phyloP scores from a whole-genome alignment of 92 coral and sea anemone species.

The Nematostella vectensis region DNA sequence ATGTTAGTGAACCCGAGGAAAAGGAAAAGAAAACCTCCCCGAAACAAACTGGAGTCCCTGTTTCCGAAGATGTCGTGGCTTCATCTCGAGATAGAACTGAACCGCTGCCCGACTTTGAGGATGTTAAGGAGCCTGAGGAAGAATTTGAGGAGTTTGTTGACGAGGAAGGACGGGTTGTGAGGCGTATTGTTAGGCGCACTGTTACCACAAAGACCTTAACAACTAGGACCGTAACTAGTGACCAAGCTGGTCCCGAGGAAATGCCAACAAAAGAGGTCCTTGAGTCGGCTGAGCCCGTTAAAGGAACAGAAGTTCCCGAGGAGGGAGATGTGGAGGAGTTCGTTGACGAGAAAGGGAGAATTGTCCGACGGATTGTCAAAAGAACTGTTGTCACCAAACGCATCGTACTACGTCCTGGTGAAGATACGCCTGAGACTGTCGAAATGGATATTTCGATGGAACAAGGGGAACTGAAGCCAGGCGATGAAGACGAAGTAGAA shows the following conservation, averaged over 20 bases:
- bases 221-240: neutral
- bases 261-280: neutral
- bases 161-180: conserved; percentile 24
- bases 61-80: neutral
- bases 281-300: conserved; percentile 7
- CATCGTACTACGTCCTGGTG: conserved; percentile 16
- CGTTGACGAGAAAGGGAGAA: conserved; percentile 56
- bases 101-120: conserved; percentile 8
- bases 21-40: neutral
- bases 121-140: neutral
- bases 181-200: conserved; percentile 32
- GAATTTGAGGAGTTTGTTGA: conserved; percentile 29
- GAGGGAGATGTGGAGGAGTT: conserved; percentile 50
- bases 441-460: conserved; percentile 2
- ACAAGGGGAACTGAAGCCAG: conserved; percentile 12
- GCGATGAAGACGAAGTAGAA: conserved; percentile 13
- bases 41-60: neutral
- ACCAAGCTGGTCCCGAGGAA: conserved; percentile 5
- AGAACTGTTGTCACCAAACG: conserved; percentile 30
- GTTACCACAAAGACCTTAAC: conserved; percentile 6
- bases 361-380: conserved; percentile 45
- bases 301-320: neutral
- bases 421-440: conserved; percentile 1
- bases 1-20: neutral
- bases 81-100: conserved; percentile 5